Conservation (phyloP, 2,888 invertebrate genomes). For the Limnephilus lunatus region DNA sequence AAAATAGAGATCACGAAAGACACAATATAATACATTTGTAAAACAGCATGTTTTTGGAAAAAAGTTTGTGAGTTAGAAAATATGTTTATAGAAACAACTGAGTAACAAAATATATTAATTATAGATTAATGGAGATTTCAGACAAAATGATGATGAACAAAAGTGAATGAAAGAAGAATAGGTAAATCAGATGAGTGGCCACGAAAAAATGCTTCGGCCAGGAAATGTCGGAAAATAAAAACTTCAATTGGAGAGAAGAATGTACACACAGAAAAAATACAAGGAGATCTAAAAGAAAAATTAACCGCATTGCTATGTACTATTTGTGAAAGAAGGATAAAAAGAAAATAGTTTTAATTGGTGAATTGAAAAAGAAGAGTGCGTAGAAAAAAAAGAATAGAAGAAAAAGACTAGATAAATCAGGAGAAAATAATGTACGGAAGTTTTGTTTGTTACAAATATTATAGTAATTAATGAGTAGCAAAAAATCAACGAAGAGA, state of each 20-base stretch:
- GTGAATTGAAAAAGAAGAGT: not conserved
- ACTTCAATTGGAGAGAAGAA: not conserved
- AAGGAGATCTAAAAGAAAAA: not conserved
- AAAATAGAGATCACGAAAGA: too few species aligned
- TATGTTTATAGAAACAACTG: not conserved
- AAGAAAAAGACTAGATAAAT: not conserved
- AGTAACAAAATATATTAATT: too few species aligned
- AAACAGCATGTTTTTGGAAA: not conserved
- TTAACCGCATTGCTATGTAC: not conserved
- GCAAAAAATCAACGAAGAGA: not conserved
- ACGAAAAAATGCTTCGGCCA: not conserved
- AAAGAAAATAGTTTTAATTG: not conserved
- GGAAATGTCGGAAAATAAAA: not conserved
- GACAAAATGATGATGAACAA: too few species aligned
- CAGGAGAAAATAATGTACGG: not conserved
- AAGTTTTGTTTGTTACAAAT: not conserved
- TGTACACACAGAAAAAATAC: not conserved
- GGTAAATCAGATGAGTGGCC: not conserved
- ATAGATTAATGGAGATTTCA: too few species aligned
- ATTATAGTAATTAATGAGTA: not conserved
- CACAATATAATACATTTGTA: too few species aligned
- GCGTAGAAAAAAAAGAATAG: not conserved
- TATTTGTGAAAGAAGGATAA: not conserved
- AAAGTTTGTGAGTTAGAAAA: not conserved
- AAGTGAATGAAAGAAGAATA: not conserved